phyloP scores from a whole-genome alignment of 2,113 vertebrate genomes.

The Gymnobelideus leadbeateri region DNA sequence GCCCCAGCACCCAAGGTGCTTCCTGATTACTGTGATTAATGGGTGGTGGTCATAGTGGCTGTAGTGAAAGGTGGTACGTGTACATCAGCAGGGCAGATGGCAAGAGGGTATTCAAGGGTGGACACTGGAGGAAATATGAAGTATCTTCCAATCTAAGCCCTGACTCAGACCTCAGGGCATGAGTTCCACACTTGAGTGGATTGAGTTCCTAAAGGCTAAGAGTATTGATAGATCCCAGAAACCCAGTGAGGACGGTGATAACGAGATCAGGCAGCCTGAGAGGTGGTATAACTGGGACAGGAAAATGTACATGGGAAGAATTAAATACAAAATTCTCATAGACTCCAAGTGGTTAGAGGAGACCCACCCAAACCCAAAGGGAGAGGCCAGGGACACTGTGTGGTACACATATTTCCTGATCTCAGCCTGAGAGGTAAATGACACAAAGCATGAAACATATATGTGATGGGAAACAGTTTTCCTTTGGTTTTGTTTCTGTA shows the following conservation, averaged over 20 bases:
- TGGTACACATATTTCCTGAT: not conserved
- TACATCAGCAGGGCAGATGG: not conserved
- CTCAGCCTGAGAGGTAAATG: not conserved
- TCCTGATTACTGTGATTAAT: not conserved
- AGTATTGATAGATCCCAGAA: not conserved
- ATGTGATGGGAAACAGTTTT: not conserved
- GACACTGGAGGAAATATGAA: not conserved
- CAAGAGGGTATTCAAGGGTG: not conserved
- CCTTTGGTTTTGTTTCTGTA: not conserved
- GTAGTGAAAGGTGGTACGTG: not conserved
- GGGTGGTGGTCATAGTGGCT: not conserved
- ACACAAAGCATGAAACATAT: not conserved
- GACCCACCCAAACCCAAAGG: not conserved
- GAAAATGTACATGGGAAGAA: not conserved
- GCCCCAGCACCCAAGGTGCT: not conserved
- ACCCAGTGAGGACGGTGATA: not conserved
- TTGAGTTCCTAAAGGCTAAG: not conserved
- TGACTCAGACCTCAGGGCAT: not conserved
- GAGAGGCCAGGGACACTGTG: not conserved
- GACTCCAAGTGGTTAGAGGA: not conserved
- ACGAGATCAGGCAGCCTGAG: not conserved
- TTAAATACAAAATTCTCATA: not conserved
- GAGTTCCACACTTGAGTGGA: not conserved
- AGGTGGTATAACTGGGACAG: not conserved
- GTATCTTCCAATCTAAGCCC: not conserved